A percentile compares a stretch with the other conserved stretches of the same genome.
These are phyloP conservation scores for Leptinotarsa undecemlineata DNA, from an alignment of 1,140 invertebrate species.

Conservation along the genomic window DNA sequence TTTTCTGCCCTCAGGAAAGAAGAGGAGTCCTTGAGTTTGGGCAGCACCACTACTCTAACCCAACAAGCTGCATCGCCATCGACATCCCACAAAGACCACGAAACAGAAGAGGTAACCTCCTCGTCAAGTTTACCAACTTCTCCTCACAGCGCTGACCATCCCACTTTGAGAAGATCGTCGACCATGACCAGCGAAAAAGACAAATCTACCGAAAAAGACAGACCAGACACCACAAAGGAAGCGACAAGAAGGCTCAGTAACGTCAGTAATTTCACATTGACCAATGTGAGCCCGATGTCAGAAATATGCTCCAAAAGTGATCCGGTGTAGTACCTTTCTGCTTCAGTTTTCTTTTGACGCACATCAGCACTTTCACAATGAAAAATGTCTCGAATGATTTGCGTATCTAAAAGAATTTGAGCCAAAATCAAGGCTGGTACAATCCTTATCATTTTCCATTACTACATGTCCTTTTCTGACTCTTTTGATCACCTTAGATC, in stretches of 20 bases:
- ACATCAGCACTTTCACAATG: too few species aligned
- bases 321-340: constrained; percentile 50
- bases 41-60: constrained; percentile 49
- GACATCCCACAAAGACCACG: constrained; percentile 33
- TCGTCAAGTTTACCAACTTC: constrained; percentile 54
- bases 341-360: not conserved
- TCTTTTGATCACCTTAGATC: too few species aligned
- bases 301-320: constrained; percentile 52
- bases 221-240: constrained; percentile 33
- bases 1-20: constrained; percentile 34
- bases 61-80: constrained; percentile 42
- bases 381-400: too few species aligned
- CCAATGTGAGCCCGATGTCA: constrained; percentile 58
- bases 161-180: constrained; percentile 40
- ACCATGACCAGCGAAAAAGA: constrained; percentile 51
- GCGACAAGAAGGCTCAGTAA: constrained; percentile 42
- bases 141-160: constrained; percentile 49
- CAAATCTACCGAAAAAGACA: constrained; percentile 44
- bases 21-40: constrained; percentile 45
- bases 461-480: too few species aligned
- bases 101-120: constrained; percentile 48
- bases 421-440: too few species aligned
- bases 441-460: too few species aligned
- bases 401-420: too few species aligned
- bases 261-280: constrained; percentile 59